Conservation (phyloP, 2,113 vertebrate species). For the Craseonycteris thonglongyai region DNA sequence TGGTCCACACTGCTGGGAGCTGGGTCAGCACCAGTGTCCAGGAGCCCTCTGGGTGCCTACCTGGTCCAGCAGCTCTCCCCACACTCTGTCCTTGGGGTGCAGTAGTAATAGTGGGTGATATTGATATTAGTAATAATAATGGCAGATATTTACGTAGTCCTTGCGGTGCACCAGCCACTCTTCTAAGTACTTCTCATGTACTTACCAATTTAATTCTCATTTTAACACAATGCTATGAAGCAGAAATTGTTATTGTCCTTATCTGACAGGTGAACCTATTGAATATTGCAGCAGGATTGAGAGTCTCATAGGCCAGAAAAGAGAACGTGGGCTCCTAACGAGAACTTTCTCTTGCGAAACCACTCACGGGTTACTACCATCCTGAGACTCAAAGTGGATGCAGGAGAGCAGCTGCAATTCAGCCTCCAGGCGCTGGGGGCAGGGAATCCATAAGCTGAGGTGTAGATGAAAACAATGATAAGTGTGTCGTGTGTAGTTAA, state of each 20-base stretch:
- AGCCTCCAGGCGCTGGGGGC: not conserved
- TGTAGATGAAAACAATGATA: not conserved
- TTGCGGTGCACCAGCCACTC: not conserved
- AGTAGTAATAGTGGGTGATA: accelerated
- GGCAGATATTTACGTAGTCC: not conserved
- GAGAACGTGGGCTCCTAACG: not conserved
- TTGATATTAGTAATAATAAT: not conserved
- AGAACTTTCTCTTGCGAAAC: not conserved
- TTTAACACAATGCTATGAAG: not conserved
- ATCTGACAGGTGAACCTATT: not conserved
- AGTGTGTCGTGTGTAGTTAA: not conserved
- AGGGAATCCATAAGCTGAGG: not conserved
- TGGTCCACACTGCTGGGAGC: not conserved
- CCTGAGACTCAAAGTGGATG: not conserved
- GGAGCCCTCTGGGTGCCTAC: not conserved
- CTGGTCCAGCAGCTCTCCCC: too few species aligned
- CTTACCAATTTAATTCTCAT: not conserved
- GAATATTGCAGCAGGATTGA: not conserved
- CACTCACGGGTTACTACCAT: not conserved
- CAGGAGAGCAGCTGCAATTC: not conserved
- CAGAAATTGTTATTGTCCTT: not conserved
- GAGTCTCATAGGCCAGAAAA: not conserved
- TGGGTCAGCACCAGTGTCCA: not conserved
- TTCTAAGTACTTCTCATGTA: not conserved
- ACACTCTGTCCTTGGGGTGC: too few species aligned